Evolutionary conservation across 2,888 invertebrate genomes (phyloP), one percentile per base, ranked within the genome.

Genomic region (Stenodera caucasica): DNA sequence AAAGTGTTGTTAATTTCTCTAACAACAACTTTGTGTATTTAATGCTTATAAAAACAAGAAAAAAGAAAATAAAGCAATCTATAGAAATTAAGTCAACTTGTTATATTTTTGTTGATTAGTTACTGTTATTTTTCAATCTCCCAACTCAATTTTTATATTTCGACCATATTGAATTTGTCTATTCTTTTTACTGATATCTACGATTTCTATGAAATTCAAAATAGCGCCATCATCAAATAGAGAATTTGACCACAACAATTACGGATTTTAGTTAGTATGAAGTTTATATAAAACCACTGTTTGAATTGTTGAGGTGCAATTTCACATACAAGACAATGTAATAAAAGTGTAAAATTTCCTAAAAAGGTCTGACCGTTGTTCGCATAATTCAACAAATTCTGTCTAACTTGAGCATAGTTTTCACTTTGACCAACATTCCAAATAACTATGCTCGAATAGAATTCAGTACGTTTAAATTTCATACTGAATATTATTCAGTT

Each of bases 381-480:
- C 52, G 61, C 61, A 61, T 66, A 60, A 57, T 58, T 57, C 55
- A 18, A 57, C 61, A 52, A 61, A 63, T 65, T 66, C 65, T 64
- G 67, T 67, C 68, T 64, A 59, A 67, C 66, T 65, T 70, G 63
- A 62, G 64, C 66, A 69, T 68, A 67, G 66, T 66, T 67, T 55
- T 56, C 62, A 53, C 59, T 56, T 53, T 40, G 56, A 61, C 58
- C 63, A 40, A 53, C 60, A 69, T 66, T 69, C 67, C 67, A 40
- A 32, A 40, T 5, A 9, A 18, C 2, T 21, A 40, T 9, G 5
- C 11, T 40, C 21, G 9, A 18, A 5, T 12, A 11, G 12, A 18
- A 40, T 11, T 40, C 40, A 18, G 18, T 15, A 14, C 7, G 18
- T 40, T 40, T 15, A 18, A 40, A 11, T 18, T 40, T 40, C 8